phyloP scores from a whole-genome alignment of 2,888 invertebrate genomes.

The Adelphocoris suturalis region DNA sequence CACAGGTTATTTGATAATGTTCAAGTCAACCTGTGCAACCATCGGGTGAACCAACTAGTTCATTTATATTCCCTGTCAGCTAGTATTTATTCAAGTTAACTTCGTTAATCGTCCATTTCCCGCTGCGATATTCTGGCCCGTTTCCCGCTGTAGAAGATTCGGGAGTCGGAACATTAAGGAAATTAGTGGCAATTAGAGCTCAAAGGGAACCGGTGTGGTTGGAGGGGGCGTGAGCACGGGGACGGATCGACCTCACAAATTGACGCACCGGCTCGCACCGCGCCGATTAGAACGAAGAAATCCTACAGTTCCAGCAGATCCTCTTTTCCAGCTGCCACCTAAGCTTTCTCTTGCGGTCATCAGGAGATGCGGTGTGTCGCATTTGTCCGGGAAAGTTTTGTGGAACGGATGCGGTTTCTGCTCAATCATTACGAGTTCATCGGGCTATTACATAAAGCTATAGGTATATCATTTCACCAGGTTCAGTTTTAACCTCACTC shows the following conservation, averaged over 20 bases:
- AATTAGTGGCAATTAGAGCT: conserved; percentile 20
- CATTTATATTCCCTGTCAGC: too few relatives aligned
- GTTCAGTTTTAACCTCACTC: too few relatives aligned
- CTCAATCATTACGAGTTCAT: too few relatives aligned
- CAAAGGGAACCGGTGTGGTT: background rate
- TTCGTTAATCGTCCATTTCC: background rate
- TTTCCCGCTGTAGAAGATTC: background rate
- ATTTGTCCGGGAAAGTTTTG: background rate
- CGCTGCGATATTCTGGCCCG: background rate
- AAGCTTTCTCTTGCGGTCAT: background rate
- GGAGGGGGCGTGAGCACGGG: background rate
- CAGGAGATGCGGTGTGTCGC: background rate
- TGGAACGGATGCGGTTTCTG: background rate
- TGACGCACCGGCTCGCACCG: background rate
- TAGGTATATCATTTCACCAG: too few relatives aligned
- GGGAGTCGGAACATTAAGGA: background rate
- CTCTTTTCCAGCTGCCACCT: background rate
- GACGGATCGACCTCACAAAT: conserved; percentile 9
- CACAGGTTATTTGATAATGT: too few relatives aligned
- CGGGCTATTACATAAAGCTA: too few relatives aligned
- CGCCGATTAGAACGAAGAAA: conserved; percentile 12
- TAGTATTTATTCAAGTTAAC: too few relatives aligned
- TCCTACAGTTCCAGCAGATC: background rate
- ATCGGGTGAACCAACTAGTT: too few relatives aligned
- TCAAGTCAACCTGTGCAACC: too few relatives aligned